Evolutionary conservation across 2,797 vertebrate genomes (phyloP).

Genomic region (Megalops cyprinoides): DNA sequence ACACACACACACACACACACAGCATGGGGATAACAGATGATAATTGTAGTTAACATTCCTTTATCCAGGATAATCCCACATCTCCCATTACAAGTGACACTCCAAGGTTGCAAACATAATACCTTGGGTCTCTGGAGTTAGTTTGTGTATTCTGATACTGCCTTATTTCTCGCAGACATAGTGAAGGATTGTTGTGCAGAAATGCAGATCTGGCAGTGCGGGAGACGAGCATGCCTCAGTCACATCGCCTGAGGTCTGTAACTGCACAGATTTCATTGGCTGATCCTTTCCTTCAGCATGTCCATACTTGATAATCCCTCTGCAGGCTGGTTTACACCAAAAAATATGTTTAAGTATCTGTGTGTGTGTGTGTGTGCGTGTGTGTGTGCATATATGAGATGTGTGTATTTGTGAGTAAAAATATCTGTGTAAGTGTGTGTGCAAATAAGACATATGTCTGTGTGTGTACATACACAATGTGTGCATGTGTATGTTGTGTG

Average conservation of each 20-base stretch:
- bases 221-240: too few species aligned
- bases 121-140: background rate
- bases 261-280: background rate
- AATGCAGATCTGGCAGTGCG: background rate
- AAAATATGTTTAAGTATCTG: background rate
- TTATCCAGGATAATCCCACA: conserved; percentile 1
- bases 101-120: background rate
- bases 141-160: too few species aligned
- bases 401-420: background rate
- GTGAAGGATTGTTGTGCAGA: background rate
- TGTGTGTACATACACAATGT: background rate
- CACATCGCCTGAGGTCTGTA: background rate
- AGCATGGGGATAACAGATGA: background rate
- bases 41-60: background rate
- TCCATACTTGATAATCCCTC: background rate
- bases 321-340: background rate
- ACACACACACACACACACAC: conserved; percentile 12
- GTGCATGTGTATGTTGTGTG: background rate
- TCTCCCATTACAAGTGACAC: background rate
- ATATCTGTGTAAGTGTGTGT: background rate
- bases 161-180: background rate
- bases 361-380: background rate
- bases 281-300: background rate
- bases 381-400: background rate
- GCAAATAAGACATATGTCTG: background rate